Evolutionary conservation across 2,888 invertebrate species (phyloP).

Genomic region (Macrostomum cliftonense): DNA sequence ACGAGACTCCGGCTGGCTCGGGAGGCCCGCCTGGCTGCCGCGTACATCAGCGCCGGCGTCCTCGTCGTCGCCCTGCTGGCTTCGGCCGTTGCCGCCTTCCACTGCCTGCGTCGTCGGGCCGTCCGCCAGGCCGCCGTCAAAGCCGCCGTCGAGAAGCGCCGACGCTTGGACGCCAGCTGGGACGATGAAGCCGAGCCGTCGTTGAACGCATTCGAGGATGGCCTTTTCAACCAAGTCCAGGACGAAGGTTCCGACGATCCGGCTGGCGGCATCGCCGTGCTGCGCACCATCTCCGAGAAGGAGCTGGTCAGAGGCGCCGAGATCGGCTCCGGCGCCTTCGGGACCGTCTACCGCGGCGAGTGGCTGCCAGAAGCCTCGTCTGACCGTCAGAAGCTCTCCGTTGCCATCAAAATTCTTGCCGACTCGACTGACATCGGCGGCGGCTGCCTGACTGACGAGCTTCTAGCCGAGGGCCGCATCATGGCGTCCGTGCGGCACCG

Average conservation of each 20-base stretch:
- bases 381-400: neutral
- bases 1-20: no score
- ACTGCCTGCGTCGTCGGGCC: no score
- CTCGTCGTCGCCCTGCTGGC: no score
- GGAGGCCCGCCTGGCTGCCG: no score
- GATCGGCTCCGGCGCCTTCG: conserved; percentile 10
- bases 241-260: no score
- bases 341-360: conserved; percentile 5
- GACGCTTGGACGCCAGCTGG: conserved; percentile 1
- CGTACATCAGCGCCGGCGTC: no score
- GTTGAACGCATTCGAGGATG: neutral
- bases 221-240: no score
- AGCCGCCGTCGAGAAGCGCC: neutral
- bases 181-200: conserved; percentile 5
- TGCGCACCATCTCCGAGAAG: neutral
- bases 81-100: no score
- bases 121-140: neutral
- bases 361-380: neutral
- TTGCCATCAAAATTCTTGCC: no score
- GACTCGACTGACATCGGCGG: no score
- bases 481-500: conserved; percentile 11
- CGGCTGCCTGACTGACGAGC: neutral
- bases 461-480: conserved; percentile 1
- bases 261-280: neutral
- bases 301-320: neutral